Base-by-base conservation (phyloP, 2,113 vertebrate species). In the Panthera uncia region DNA sequence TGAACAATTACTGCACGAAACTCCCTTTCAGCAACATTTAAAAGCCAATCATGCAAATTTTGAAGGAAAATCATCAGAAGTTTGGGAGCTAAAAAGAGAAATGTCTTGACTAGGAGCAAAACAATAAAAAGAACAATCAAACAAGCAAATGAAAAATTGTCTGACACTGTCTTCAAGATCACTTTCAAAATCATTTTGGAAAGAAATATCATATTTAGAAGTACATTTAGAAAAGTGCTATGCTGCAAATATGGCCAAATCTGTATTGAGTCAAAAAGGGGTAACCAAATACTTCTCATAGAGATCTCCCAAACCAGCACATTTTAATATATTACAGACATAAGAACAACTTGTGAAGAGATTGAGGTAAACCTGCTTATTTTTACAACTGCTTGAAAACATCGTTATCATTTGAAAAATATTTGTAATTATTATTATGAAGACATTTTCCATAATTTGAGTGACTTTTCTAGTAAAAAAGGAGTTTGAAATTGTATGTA, bases 41-140 rank as follows among this genome's bases (percentile, higher is more conserved):
- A 96, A 94, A 97, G 89, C 68, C 82, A 96, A 61, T 94, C 89
- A 92, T 93, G 89, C 81, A 95, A 79, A 96, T 97, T 96, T 95
- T 79, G 63, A 92, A 87, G 13, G 15, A 91, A 98, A 96, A 86
- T 93, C 29, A 15, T 89, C 71, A 93, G 45, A 95, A 82, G 55
- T 94, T 93, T 89, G 78, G 13, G 68, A 93, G 48, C 82, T 96
- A 92, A 96, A 97, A 91, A 83, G n/a, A 89, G 92, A 93, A 78
- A 55, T 92, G 29, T 73, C 91, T 94, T 96, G 65, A 94, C 71
- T 61, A 92, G 78, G 29, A 93, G 25, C 71, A 89, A 94, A 97
- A 91, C 86, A 92, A 82, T 92, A 86, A 89, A 87, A 94, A 87
- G 25, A 94, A 73, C 73, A 86, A 71, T 88, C 41, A 93, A 74